Conservation (phyloP, 2,797 vertebrate species). For the Limosa lapponica region DNA sequence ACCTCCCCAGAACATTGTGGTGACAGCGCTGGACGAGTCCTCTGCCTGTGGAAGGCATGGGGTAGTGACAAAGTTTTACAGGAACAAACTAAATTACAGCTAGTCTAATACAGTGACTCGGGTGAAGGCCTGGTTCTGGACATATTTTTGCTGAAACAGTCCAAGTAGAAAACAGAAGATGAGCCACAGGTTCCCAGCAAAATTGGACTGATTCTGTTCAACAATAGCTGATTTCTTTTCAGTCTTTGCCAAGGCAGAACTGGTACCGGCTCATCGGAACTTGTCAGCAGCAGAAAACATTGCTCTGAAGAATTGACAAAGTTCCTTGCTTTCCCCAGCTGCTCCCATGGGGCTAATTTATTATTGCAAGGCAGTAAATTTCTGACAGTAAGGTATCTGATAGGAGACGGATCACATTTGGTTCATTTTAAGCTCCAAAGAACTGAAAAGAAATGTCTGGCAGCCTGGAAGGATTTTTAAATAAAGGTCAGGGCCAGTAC, state of each 20-base stretch:
- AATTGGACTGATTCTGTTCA: not conserved
- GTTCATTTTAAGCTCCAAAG: constrained; percentile 43
- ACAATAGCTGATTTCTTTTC: not conserved
- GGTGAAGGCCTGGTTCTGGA: not conserved
- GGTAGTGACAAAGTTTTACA: not conserved
- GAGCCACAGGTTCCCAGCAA: not conserved
- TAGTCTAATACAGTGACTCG: not conserved
- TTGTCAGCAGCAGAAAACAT: not conserved
- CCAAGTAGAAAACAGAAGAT: not conserved
- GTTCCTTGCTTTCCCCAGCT: not conserved
- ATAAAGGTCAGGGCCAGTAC: not conserved
- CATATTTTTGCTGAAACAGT: not conserved
- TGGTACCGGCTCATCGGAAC: not conserved
- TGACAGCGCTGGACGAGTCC: not conserved
- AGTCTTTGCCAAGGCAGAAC: not conserved
- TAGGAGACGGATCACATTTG: constrained; percentile 1
- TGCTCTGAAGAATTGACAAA: fast-evolving
- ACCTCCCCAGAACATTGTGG: not conserved
- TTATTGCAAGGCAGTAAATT: not conserved
- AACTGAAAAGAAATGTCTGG: not conserved
- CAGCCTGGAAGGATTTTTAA: constrained; percentile 7
- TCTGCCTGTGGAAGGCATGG: not conserved
- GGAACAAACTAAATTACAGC: not conserved
- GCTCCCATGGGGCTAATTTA: not conserved
- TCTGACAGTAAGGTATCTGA: constrained; percentile 2